Conservation (phyloP, 2,888 invertebrate genomes). For the Morpho achilles region DNA sequence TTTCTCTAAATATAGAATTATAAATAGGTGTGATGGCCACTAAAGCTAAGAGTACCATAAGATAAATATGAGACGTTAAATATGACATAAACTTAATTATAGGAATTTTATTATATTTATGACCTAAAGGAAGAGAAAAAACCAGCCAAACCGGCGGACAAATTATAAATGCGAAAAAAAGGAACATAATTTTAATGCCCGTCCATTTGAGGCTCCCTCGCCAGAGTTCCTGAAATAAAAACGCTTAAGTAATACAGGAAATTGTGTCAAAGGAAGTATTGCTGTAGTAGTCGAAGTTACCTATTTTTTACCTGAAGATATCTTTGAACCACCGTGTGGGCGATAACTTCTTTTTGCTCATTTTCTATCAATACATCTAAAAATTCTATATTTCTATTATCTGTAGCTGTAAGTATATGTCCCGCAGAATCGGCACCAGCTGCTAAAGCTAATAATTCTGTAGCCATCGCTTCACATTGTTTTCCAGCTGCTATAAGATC, state of each 20-base stretch:
- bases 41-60: constrained; percentile 94
- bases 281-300: constrained; percentile 56
- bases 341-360: constrained; percentile 98
- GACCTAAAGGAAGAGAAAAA: constrained; percentile 95
- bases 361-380: constrained; percentile 98
- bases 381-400: constrained; percentile 95
- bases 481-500: constrained; percentile 97
- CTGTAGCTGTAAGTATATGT: constrained; percentile 95
- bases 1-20: constrained; percentile 86
- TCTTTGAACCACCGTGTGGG: constrained; percentile 98
- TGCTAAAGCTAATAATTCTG: constrained; percentile 94
- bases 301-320: constrained; percentile 92
- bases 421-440: constrained; percentile 97
- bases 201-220: constrained; percentile 98
- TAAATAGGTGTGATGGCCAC: constrained; percentile 94
- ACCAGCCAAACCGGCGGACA: constrained; percentile 98
- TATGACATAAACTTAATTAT: constrained; percentile 99
- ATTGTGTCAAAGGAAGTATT: constrained; percentile 22
- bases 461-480: constrained; percentile 98
- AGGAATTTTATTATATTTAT: constrained; percentile 98
- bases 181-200: constrained; percentile 94
- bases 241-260: constrained; percentile 15
- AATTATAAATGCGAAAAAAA: constrained; percentile 94
- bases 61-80: constrained; percentile 98
- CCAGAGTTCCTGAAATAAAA: constrained; percentile 92